Evolutionary conservation across 2,113 vertebrate genomes (phyloP), one percentile per base, ranked within the genome.

Genomic region (Alethe castanea): DNA sequence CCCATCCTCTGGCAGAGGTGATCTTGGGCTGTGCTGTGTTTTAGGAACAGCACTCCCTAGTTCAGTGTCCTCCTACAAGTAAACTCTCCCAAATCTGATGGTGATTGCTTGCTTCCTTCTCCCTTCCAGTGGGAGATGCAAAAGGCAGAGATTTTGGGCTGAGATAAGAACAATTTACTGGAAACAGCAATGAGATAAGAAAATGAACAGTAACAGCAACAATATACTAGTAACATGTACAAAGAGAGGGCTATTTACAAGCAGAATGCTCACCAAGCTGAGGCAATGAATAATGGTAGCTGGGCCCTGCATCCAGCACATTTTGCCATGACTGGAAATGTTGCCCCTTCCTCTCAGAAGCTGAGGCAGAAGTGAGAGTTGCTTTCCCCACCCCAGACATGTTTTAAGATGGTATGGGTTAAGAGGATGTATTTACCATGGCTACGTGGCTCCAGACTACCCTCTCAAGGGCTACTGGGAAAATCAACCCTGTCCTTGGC

Each of bases 221-320:
- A n/a, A 19, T 12, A 48, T n/a, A 31, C 25, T 19, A 62, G 25
- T 19, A 56, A 24, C 19, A 24, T 14, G 25, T 42, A 19, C 9
- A 59, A 56, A 65, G 20, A 65, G 20, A 33, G 36, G 18, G 17
- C 0, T 0, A 33, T 59, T 67, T 67, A 31, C 44, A 44, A 31
- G 31, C 20, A 67, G 25, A 59, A 67, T 31, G 11, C 20, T 66
- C 52, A 50, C 35, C 25, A 59, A 36, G 17, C 26, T 59, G 45
- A 52, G 17, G 12, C 14, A 44, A 19, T 25, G 53, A 35, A 31
- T 48, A 11, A 11, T 42, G 24, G 24, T 35, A 50, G 19, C 26
- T 20, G 13, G 25, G 53, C 25, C 20, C 11, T 8, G 44, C 9
- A 22, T 18, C 44, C 31, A 67, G 7, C 52, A 42, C 0, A 0